A percentile compares a stretch with the other conserved stretches of the same genome.
Conservation (phyloP, 2,113 vertebrate genomes). For the Lamprotornis superbus region DNA sequence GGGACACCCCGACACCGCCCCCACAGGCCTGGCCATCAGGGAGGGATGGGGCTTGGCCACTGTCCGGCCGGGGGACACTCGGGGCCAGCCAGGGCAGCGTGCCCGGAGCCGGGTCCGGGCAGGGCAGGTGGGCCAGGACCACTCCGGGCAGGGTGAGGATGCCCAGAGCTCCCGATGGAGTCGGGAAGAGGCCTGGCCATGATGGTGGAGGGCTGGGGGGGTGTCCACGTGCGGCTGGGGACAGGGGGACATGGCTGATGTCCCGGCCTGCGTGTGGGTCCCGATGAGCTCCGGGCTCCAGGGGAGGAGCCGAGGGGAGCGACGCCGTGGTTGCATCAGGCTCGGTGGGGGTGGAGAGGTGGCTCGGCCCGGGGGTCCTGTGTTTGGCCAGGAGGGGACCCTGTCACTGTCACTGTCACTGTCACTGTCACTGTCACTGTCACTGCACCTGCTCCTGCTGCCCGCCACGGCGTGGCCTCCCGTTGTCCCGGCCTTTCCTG, state of each 20-base stretch:
- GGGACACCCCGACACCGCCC: not conserved
- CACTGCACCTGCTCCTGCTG: not conserved
- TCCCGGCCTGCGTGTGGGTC: not conserved
- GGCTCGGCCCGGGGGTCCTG: not conserved
- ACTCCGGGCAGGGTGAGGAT: rapidly evolving
- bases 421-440: too few relatives aligned
- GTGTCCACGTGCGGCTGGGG: rapidly evolving
- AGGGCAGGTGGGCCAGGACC: not conserved
- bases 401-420: too few relatives aligned
- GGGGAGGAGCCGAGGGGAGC: conserved; percentile 26
- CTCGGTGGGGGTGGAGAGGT: not conserved
- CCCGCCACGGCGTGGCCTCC: rapidly evolving
- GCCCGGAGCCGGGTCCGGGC: not conserved
- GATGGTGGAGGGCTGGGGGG: not conserved
- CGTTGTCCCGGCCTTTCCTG: rapidly evolving
- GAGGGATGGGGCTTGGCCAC: rapidly evolving
- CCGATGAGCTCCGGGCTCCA: not conserved
- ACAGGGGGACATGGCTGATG: rapidly evolving
- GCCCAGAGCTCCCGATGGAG: not conserved
- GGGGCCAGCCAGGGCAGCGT: not conserved
- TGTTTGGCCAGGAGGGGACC: not conserved
- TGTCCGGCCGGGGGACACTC: not conserved
- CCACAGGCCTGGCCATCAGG: rapidly evolving
- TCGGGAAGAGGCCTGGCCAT: not conserved
- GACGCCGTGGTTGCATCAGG: not conserved